Percentiles rank a stretch among this genome's conserved stretches.
Evolutionary conservation across 2,113 vertebrate species (phyloP).

Genomic region (Rhabdornis inornatus): DNA sequence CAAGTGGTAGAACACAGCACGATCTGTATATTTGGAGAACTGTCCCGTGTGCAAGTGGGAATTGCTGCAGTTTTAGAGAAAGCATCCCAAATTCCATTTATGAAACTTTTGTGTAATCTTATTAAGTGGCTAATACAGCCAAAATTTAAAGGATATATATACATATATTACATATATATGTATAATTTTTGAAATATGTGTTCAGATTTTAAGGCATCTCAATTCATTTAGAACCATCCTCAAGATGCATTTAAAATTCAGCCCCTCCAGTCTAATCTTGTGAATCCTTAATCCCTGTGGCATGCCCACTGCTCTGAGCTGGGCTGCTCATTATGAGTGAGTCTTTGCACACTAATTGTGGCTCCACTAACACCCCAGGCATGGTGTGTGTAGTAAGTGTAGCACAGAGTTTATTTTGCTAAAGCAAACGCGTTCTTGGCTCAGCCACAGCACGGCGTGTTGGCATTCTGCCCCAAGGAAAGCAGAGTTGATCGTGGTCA

Average conservation of each 20-base stretch:
- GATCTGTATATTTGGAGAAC: background rate
- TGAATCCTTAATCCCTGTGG: background rate
- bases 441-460: background rate
- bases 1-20: background rate
- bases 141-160: background rate
- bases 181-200: background rate
- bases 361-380: rapidly evolving
- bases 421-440: background rate
- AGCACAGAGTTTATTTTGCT: background rate
- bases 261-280: background rate
- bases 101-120: background rate
- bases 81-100: background rate
- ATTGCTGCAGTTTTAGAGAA: background rate
- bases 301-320: background rate
- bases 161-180: background rate
- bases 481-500: background rate
- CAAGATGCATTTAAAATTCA: background rate
- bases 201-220: background rate
- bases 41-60: background rate
- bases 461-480: background rate
- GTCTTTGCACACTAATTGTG: background rate
- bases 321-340: background rate
- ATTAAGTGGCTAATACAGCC: background rate
- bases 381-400: background rate
- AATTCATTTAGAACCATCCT: background rate